Evolutionary conservation across 2,888 invertebrate species (phyloP).

Genomic region (Lithophane ornitopus): DNA sequence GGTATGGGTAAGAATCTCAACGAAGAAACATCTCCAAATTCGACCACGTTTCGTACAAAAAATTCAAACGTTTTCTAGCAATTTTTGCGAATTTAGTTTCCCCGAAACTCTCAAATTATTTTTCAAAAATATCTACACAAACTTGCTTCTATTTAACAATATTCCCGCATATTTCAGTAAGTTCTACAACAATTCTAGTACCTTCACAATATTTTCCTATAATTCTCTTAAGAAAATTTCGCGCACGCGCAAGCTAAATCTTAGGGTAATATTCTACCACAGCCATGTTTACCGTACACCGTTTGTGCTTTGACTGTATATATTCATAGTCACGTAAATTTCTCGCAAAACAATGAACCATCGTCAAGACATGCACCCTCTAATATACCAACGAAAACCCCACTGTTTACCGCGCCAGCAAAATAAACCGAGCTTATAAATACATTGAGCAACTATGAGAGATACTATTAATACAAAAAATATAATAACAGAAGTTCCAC

Average conservation of each 20-base stretch:
- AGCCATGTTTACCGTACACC: conserved; percentile 25
- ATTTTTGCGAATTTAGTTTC: neutral
- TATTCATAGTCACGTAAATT: conserved; percentile 52
- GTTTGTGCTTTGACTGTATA: conserved; percentile 26
- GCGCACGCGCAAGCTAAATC: conserved; percentile 2
- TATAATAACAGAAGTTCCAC: conserved; percentile 36
- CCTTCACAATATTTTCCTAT: conserved; percentile 21
- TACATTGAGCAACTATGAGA: conserved; percentile 53
- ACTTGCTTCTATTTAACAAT: neutral
- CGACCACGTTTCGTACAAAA: neutral
- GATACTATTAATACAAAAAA: conserved; percentile 21
- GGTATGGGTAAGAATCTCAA: neutral
- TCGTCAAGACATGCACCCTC: conserved; percentile 44
- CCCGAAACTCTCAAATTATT: neutral
- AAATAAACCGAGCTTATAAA: conserved; percentile 61
- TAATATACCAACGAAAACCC: conserved; percentile 59
- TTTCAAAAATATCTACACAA: neutral
- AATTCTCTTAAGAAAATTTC: conserved; percentile 37
- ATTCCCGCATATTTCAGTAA: neutral
- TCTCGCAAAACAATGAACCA: conserved; percentile 42
- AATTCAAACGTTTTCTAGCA: neutral
- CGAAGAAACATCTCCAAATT: no score
- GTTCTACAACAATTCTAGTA: conserved; percentile 9
- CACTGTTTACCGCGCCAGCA: conserved; percentile 53
- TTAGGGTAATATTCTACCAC: conserved; percentile 26